A percentile compares a stretch with the other conserved stretches of the same genome.
phyloP scores from a whole-genome alignment of 2,888 invertebrate species.

The Acleris literana region DNA sequence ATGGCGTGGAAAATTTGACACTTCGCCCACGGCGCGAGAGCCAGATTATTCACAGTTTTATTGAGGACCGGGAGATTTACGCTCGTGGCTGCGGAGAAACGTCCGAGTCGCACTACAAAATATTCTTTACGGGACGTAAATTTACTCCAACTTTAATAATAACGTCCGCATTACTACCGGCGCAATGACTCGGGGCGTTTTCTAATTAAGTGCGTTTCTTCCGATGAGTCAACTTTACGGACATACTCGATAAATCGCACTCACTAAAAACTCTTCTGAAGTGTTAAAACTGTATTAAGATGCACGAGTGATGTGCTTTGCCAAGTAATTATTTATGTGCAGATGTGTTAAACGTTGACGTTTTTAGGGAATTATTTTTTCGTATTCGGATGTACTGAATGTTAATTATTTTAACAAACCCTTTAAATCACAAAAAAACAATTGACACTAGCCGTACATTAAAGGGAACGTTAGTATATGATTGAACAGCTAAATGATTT shows the following conservation, averaged over 20 bases:
- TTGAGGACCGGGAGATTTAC: slow-evolving; percentile 60
- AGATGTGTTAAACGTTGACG: slow-evolving; percentile 12
- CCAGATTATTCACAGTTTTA: slow-evolving; percentile 71
- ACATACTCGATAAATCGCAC: slow-evolving; percentile 31
- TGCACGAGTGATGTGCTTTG: slow-evolving; percentile 7
- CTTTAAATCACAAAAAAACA: not conserved
- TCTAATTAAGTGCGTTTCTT: slow-evolving; percentile 19
- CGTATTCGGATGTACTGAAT: too few species aligned
- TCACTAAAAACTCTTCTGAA: slow-evolving; percentile 31
- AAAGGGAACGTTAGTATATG: too few species aligned
- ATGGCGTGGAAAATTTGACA: slow-evolving; percentile 79
- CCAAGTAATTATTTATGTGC: slow-evolving; percentile 17
- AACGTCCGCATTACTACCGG: not conserved
- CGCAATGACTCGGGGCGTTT: slow-evolving; percentile 1
- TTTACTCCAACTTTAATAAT: slow-evolving; percentile 4
- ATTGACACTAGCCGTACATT: too few species aligned
- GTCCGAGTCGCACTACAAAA: slow-evolving; percentile 7
- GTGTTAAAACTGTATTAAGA: slow-evolving; percentile 28
- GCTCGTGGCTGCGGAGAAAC: slow-evolving; percentile 43
- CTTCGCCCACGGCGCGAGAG: slow-evolving; percentile 61
- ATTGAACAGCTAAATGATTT: too few species aligned
- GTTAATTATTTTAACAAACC: not conserved
- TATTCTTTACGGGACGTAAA: slow-evolving; percentile 16
- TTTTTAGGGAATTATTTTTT: not conserved
- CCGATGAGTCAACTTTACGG: slow-evolving; percentile 29